Conservation (phyloP, 2,797 vertebrate species). For the Chiloscyllium punctatum region DNA sequence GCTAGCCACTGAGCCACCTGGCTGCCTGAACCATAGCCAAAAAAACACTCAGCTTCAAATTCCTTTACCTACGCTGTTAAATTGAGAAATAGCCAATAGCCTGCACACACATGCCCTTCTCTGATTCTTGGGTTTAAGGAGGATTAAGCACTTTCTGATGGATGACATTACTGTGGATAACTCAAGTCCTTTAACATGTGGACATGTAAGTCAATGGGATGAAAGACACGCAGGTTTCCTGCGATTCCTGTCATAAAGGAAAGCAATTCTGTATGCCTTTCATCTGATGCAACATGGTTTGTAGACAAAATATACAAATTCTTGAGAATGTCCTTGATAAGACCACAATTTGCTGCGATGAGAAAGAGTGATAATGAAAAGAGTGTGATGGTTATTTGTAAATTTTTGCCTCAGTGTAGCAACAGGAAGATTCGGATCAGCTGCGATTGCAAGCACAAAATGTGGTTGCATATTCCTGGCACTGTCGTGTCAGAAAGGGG, state of each 20-base stretch:
- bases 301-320: not conserved
- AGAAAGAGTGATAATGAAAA: not conserved
- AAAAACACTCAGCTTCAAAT: not conserved
- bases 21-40: not conserved
- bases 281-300: not conserved
- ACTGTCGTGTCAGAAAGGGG: not conserved
- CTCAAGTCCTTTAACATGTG: not conserved
- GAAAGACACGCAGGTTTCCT: not conserved
- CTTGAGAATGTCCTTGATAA: not conserved
- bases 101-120: not conserved
- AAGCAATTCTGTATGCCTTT: not conserved
- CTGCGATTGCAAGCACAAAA: not conserved
- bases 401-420: not conserved
- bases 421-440: not conserved
- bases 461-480: not conserved
- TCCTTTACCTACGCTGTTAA: not conserved
- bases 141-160: not conserved
- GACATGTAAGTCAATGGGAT: not conserved
- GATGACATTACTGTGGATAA: not conserved
- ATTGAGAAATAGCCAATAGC: not conserved
- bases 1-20: too few species aligned
- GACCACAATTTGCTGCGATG: not conserved
- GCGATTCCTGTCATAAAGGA: not conserved
- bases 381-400: not conserved
- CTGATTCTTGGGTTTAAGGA: not conserved